Evolutionary conservation across 2,113 vertebrate genomes (phyloP).

Genomic region (Sylvia atricapilla): DNA sequence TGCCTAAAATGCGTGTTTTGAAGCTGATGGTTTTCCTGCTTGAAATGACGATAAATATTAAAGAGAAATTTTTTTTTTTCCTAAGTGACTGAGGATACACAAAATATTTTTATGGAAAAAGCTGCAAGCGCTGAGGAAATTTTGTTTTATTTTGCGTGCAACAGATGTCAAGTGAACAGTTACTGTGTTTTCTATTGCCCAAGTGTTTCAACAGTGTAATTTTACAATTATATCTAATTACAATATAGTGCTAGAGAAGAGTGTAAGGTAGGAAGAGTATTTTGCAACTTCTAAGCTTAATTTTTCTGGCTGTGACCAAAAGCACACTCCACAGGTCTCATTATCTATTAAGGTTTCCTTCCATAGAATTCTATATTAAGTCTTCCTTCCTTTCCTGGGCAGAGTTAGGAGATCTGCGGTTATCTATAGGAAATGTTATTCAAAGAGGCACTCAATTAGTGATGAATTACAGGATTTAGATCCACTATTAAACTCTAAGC

Average conservation of each 20-base stretch:
- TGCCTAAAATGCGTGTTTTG: not conserved
- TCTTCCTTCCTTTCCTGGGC: not conserved
- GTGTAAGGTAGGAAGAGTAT: not conserved
- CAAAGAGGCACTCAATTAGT: not conserved
- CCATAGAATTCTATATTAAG: not conserved
- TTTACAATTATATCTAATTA: not conserved
- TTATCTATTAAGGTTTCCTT: not conserved
- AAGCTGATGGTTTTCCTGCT: not conserved
- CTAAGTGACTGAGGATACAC: not conserved
- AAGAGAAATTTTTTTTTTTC: not conserved
- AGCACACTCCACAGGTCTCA: not conserved
- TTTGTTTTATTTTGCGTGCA: not conserved
- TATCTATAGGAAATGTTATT: not conserved
- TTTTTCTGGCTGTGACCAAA: not conserved
- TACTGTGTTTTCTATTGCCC: not conserved
- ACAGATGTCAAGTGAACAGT: not conserved
- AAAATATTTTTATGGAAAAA: not conserved
- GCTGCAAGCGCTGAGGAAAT: not conserved
- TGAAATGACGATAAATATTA: not conserved
- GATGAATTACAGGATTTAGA: not conserved
- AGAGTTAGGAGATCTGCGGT: not conserved
- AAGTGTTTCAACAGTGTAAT: not conserved
- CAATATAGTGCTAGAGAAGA: not conserved
- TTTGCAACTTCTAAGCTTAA: not conserved
- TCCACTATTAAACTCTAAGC: not conserved